Base-by-base conservation (phyloP, 2,888 invertebrate genomes). In the Dryococelus australis region DNA sequence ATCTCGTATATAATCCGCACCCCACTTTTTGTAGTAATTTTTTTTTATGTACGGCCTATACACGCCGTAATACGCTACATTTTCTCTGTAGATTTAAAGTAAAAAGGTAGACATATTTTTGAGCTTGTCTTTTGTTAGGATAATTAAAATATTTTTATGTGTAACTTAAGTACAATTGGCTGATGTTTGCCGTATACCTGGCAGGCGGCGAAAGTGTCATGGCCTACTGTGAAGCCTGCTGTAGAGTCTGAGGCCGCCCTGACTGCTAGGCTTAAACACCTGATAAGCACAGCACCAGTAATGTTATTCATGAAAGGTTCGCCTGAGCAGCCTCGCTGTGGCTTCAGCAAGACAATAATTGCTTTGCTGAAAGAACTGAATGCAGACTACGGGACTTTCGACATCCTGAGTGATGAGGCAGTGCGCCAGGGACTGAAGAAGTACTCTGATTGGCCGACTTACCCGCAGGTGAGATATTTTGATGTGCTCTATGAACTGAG, bases 291-390 rank as follows among this genome's bases (percentile, higher is more conserved):
- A 91, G 95, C 96, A 43, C 94, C 95, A 85, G 94, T 98, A 5
- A 97, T 98, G 97, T 93, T 97, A 5, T 98, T 98, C 91, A 98
- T 98, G 96, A 98, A 98, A 92, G 98, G 98, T 26, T 95, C 95
- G 90, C 95, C 96, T 43, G 93, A 94, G 85, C 93, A 93, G 87
- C 98, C 98, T 0, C 94, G 96, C 90, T 98, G 98, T 93, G 98
- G 96, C 81, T 98, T 96, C 91, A 97, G 96, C 90, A 96, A 94
- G 92, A 96, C 96, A 89, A 95, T 97, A 27, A 94, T 98, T 89
- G 95, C 95, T 89, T 95, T 99, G 89, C 93, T 99, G 78, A 96
- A 97, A 91, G 95, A 94, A 84, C 93, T 94, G 86, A 91, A 92
- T 88, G 92, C 92, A 24, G 91, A 93, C 86, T 95, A 90, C 86